These are phyloP conservation scores for Megaceryle alcyon DNA, from an alignment of 2,797 vertebrate genomes.

Conservation along the genomic window DNA sequence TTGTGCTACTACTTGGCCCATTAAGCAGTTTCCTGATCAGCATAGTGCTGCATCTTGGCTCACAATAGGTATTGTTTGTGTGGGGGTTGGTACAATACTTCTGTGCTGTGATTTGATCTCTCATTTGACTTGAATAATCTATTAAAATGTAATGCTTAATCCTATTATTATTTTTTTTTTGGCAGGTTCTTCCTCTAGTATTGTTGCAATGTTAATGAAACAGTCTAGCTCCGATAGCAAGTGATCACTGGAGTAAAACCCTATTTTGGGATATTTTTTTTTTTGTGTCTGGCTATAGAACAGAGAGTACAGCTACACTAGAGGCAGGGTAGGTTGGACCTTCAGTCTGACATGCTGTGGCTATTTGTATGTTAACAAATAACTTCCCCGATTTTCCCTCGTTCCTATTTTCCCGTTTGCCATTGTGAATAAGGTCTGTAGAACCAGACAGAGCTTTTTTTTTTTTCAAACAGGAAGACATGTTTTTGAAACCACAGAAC, in stretches of 20 bases:
- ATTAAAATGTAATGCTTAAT: slow-evolving; percentile 3
- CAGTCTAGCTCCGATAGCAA: background rate
- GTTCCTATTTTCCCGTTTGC: background rate
- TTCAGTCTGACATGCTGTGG: background rate
- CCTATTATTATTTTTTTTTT: background rate
- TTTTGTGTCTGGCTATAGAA: background rate
- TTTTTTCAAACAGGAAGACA: background rate
- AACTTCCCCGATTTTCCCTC: background rate
- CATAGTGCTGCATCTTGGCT: background rate
- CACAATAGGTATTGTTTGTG: slow-evolving; percentile 37
- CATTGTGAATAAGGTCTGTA: background rate
- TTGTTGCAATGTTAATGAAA: background rate
- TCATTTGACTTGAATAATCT: background rate
- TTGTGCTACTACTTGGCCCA: background rate
- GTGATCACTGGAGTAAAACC: background rate
- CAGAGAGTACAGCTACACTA: background rate
- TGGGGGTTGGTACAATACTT: background rate
- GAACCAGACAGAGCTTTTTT: background rate
- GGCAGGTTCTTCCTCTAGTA: background rate
- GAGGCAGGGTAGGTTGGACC: background rate
- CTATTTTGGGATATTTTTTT: background rate
- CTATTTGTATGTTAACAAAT: background rate
- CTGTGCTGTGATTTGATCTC: slow-evolving; percentile 21
- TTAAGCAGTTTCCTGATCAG: background rate
- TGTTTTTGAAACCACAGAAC: background rate